Evolutionary conservation across 2,888 invertebrate genomes (phyloP).

Genomic region (Hirtodrosophila confusa): DNA sequence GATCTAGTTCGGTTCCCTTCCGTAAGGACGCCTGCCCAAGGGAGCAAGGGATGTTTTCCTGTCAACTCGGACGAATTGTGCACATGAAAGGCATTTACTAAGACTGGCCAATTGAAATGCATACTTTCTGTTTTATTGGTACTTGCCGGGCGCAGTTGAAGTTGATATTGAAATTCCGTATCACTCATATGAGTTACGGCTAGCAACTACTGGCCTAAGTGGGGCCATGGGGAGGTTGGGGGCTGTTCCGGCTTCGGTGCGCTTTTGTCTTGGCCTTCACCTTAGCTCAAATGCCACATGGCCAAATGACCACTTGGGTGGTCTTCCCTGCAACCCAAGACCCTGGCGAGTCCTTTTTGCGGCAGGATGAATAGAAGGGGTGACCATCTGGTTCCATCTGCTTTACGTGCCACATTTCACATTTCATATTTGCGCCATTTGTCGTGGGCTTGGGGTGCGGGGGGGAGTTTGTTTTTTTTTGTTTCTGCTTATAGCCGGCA

Average conservation of each 20-base stretch:
- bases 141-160: constrained; percentile 31
- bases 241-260: neutral
- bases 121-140: constrained; percentile 24
- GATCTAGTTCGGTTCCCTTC: too few relatives aligned
- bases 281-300: constrained; percentile 40
- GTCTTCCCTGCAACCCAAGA: constrained; percentile 11
- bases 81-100: constrained; percentile 15
- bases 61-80: constrained; percentile 14
- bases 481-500: constrained; percentile 55
- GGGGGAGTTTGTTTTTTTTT: constrained; percentile 23
- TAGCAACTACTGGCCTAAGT: constrained; percentile 1
- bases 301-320: constrained; percentile 49
- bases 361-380: neutral
- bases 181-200: constrained; percentile 6
- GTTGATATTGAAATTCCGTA: constrained; percentile 40
- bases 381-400: constrained; percentile 29
- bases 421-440: constrained; percentile 64
- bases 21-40: too few relatives aligned
- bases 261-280: constrained; percentile 35
- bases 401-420: constrained; percentile 48
- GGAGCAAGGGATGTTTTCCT: too few relatives aligned
- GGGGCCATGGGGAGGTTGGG: neutral
- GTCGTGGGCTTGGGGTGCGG: constrained; percentile 23
- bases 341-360: constrained; percentile 10
- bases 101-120: constrained; percentile 28